A percentile compares a stretch with the other conserved stretches of the same genome.
phyloP scores from a whole-genome alignment of 2,888 invertebrate genomes.

The Drosophila picticornis region DNA sequence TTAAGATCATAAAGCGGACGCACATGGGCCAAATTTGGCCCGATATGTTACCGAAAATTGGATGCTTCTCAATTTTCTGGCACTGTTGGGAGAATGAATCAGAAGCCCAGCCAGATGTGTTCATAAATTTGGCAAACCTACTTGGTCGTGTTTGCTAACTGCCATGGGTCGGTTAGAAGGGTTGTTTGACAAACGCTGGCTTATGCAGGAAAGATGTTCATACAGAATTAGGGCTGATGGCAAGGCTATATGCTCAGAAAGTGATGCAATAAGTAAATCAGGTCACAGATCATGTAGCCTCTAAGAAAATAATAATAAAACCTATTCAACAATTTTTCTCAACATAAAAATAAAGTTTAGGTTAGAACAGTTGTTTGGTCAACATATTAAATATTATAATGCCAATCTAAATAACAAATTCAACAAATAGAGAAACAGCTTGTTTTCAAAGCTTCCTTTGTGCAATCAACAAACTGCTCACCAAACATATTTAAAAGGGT shows the following conservation, averaged over 20 bases:
- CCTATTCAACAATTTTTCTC: no score
- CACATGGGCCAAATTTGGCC: not conserved
- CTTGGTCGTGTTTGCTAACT: not conserved
- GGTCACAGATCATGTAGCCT: not conserved
- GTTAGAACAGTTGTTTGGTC: no score
- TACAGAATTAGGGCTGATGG: no score
- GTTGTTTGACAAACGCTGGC: no score
- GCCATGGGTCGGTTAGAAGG: no score
- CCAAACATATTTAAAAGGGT: slow-evolving; percentile 26
- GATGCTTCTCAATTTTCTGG: not conserved
- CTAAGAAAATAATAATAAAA: no score
- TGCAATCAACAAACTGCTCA: not conserved
- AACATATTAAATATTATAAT: no score
- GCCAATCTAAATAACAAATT: no score
- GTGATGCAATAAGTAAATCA: not conserved
- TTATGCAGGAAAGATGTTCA: no score
- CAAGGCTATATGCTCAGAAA: no score
- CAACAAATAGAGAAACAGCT: not conserved
- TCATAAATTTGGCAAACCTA: not conserved
- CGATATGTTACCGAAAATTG: not conserved
- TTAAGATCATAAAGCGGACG: not conserved
- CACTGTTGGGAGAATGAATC: not conserved
- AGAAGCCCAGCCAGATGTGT: not conserved
- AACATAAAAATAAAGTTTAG: no score
- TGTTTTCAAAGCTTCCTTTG: not conserved